Conservation (phyloP, 1,140 invertebrate genomes). For the Sarcophaga bullata region DNA sequence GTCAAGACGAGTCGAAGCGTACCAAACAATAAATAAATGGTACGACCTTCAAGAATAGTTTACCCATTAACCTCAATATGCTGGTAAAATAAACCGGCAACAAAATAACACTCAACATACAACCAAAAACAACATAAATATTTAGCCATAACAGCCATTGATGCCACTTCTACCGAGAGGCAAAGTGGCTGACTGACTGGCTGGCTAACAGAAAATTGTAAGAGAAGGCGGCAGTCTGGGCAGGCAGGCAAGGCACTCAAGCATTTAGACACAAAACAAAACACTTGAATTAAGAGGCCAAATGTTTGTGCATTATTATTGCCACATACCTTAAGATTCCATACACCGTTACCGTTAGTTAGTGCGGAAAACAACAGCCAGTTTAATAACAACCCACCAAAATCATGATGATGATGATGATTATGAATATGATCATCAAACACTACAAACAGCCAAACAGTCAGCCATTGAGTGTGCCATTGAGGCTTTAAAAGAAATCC, state of each 20-base stretch:
- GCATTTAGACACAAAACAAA: not conserved
- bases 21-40: not conserved
- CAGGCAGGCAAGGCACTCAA: not conserved
- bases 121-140: not conserved
- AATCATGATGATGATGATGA: not conserved
- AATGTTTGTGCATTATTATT: not conserved
- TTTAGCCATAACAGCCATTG: too few relatives aligned
- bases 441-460: too few relatives aligned
- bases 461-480: too few relatives aligned
- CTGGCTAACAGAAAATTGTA: too few relatives aligned
- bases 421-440: not conserved
- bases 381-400: not conserved
- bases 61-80: conserved; percentile 37
- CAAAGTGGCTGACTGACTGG: too few relatives aligned
- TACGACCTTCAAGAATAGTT: conserved; percentile 40
- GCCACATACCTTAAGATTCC: not conserved
- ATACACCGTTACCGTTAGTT: not conserved
- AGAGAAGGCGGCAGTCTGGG: not conserved
- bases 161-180: too few relatives aligned
- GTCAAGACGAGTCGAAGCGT: too few relatives aligned
- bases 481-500: too few relatives aligned
- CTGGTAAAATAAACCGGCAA: conserved; percentile 29
- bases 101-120: not conserved
- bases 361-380: too few relatives aligned
- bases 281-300: not conserved